Base-by-base conservation (phyloP, 2,888 invertebrate species). In the Oscheius myriophilus region DNA sequence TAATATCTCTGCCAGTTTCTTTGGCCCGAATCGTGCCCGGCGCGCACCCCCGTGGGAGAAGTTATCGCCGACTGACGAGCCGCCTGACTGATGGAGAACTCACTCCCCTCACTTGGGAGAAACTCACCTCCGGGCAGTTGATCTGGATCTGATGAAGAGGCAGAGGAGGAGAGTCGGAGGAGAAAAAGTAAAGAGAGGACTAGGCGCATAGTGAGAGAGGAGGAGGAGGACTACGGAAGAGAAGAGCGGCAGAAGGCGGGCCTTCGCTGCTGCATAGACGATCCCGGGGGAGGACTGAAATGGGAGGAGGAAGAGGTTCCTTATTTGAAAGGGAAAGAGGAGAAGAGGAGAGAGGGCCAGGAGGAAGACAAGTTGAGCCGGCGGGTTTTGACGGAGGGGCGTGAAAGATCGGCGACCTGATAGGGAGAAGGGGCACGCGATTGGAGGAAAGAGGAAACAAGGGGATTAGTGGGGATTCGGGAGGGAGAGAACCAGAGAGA, bases 61-160 rank as follows among this genome's bases (percentile, higher is more conserved):
- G 55, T 39, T 55, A 55, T 55, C 41, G 55, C 39, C 55, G 55
- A 41, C 55, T 25, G 58, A 58, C 58, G 55, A 55, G 42, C n/a
- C 18, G 57, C 21, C 21, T 33, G 61, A 49, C 33, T 46, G 49
- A 58, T 42, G 25, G 18, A n/a, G 21, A 21, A 23, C 61, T 11
- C 25, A 12, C 33, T 9, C 33, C 33, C 33, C 33, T 9, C 49
- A 3, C 49, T 49, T 21, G n/a, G n/a, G n/a, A n/a, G n/a, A n/a
- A 63, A 63, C 53, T 18, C 33, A 63, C 63, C 63, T 63, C 63
- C 63, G 21, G 63, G 63, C 23, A 63, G 42, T 16, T 52, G 23
- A 21, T 26, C 33, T 39, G 23, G 61, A 14, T 23, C 49, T 23
- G 46, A 33, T 21, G 49, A 61, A 33, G 49, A 49, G 49, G 26